A percentile compares a stretch with the other conserved stretches of the same genome.
These are phyloP conservation scores for Menidia menidia DNA, from an alignment of 2,797 vertebrate genomes.

Conservation along the genomic window DNA sequence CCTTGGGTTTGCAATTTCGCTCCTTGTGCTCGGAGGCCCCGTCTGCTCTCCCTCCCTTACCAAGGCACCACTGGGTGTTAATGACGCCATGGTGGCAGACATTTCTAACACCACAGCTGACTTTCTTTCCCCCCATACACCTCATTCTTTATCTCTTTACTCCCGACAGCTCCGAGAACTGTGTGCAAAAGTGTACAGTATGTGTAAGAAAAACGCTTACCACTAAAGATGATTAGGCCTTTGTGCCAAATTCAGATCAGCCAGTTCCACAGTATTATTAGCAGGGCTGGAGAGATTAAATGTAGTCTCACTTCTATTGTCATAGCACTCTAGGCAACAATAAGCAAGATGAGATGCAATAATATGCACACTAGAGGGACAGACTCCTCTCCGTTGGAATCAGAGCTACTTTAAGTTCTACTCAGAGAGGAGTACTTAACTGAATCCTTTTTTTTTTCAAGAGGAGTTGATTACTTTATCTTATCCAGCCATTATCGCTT, in stretches of 20 bases:
- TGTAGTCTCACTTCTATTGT: constrained; percentile 74
- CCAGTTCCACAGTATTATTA: constrained; percentile 64
- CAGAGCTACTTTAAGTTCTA: constrained; percentile 59
- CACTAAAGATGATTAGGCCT: constrained; percentile 62
- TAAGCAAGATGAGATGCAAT: constrained; percentile 73
- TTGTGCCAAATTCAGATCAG: constrained; percentile 55
- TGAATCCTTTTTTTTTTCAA: constrained; percentile 33
- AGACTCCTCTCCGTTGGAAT: constrained; percentile 58
- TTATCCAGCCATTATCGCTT: constrained; percentile 43
- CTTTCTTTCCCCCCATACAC: constrained; percentile 29
- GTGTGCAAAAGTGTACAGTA: constrained; percentile 37
- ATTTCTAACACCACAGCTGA: constrained; percentile 65
- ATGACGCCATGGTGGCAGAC: constrained; percentile 76
- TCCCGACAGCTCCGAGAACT: constrained; percentile 58
- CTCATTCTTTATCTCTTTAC: constrained; percentile 70
- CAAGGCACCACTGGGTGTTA: constrained; percentile 74
- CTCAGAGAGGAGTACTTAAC: constrained; percentile 56
- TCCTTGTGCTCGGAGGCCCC: constrained; percentile 79
- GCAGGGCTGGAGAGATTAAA: constrained; percentile 70
- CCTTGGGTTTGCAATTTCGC: constrained; percentile 88
- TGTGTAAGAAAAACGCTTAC: constrained; percentile 45
- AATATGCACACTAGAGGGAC: constrained; percentile 62
- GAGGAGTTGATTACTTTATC: constrained; percentile 53
- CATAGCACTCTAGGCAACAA: constrained; percentile 69
- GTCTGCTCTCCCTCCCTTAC: constrained; percentile 67